phyloP scores from a whole-genome alignment of 2,797 vertebrate genomes.

The Adelosebastes latens region DNA sequence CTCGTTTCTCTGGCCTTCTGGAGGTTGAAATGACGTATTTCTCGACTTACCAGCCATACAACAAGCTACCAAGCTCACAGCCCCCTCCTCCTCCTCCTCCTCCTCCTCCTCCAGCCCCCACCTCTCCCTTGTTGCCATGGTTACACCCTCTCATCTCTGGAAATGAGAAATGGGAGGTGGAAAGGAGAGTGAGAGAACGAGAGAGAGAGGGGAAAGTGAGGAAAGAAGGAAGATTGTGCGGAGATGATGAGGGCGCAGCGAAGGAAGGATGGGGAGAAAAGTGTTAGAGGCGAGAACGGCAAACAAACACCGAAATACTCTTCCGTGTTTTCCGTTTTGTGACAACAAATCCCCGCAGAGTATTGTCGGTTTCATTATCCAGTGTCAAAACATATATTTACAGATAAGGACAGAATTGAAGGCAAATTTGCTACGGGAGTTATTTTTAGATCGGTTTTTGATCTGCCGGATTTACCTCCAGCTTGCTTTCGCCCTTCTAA shows the following conservation, averaged over 20 bases:
- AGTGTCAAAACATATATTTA: conserved; percentile 73
- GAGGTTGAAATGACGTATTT: conserved; percentile 79
- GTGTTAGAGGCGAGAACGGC: conserved; percentile 30
- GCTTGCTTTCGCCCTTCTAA: conserved; percentile 66
- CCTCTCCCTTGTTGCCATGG: conserved; percentile 85
- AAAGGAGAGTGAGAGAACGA: conserved; percentile 63
- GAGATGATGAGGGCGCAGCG: conserved; percentile 53
- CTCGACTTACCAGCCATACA: conserved; percentile 73
- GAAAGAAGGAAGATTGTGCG: conserved; percentile 61
- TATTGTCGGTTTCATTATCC: conserved; percentile 70
- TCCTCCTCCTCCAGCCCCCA: conserved; percentile 57
- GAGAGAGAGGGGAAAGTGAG: conserved; percentile 37
- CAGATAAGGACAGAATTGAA: conserved; percentile 59
- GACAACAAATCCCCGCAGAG: conserved; percentile 68
- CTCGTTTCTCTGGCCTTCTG: conserved; percentile 38
- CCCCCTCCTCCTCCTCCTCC: conserved; percentile 4
- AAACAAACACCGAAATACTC: conserved; percentile 41
- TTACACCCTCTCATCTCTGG: conserved; percentile 83
- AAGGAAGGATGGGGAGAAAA: conserved; percentile 46
- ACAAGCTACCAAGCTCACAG: conserved; percentile 51
- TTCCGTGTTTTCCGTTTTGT: conserved; percentile 50
- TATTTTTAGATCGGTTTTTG: conserved; percentile 78
- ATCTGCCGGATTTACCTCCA: conserved; percentile 75
- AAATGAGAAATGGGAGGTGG: conserved; percentile 72
- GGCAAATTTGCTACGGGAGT: conserved; percentile 56